phyloP scores from a whole-genome alignment of 2,888 invertebrate genomes.

The Charanyca ferruginea region DNA sequence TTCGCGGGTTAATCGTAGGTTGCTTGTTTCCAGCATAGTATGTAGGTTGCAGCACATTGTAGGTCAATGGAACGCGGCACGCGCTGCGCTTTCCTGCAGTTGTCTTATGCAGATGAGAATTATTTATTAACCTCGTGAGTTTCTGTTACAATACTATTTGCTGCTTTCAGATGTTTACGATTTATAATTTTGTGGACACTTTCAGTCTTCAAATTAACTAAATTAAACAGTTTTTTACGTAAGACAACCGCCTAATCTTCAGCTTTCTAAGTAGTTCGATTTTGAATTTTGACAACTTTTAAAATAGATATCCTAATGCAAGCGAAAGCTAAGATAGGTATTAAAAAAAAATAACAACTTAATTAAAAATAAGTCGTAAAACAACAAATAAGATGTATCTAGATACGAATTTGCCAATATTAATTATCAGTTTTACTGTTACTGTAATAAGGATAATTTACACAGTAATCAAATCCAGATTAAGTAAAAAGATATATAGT shows the following conservation, averaged over 20 bases:
- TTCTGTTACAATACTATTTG: slow-evolving; percentile 35
- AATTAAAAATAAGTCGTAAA: slow-evolving; percentile 16
- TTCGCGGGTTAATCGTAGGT: slow-evolving; percentile 79
- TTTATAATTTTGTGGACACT: not conserved
- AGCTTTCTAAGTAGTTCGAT: not conserved
- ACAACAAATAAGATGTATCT: not conserved
- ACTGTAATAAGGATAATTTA: not conserved
- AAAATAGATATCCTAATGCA: not conserved
- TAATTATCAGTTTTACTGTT: slow-evolving; percentile 12
- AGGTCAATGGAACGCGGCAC: slow-evolving; percentile 84
- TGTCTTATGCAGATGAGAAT: slow-evolving; percentile 80
- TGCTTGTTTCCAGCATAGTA: slow-evolving; percentile 76
- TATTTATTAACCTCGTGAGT: slow-evolving; percentile 57
- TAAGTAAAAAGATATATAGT: not conserved
- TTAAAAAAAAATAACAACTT: slow-evolving; percentile 17
- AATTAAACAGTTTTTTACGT: not conserved
- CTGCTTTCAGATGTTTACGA: slow-evolving; percentile 8
- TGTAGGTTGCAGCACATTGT: slow-evolving; percentile 81
- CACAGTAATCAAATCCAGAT: not conserved
- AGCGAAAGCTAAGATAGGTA: slow-evolving; percentile 6
- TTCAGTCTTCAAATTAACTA: not conserved
- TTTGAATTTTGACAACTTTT: not conserved
- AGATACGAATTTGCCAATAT: slow-evolving; percentile 10
- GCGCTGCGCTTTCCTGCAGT: slow-evolving; percentile 83
- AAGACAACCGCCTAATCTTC: not conserved